phyloP scores from a whole-genome alignment of 2,888 invertebrate genomes.

The Trypoxylon attenuatum region DNA sequence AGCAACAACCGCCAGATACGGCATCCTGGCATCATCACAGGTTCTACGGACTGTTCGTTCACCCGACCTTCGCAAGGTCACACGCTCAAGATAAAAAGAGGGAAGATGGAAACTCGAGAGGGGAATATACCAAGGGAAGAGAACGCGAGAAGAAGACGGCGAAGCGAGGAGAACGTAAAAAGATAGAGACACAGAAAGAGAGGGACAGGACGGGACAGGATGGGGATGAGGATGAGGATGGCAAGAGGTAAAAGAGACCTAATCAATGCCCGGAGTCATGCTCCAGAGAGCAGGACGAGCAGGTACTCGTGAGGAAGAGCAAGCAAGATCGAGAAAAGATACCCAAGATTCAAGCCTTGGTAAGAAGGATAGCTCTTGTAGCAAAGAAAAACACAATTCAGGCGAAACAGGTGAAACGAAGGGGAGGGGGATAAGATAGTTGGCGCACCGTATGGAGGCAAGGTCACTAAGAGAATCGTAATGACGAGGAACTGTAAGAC shows the following conservation, averaged over 20 bases:
- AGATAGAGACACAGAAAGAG: conserved; percentile 45
- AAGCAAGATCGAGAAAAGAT: conserved; percentile 15
- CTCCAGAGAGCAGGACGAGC: conserved; percentile 64
- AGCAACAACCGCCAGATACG: conserved; percentile 27
- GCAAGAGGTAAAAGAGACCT: conserved; percentile 60
- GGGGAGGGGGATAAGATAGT: conserved; percentile 42
- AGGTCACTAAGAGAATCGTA: not conserved
- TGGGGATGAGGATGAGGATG: not conserved
- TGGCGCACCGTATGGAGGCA: conserved; percentile 17
- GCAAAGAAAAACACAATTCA: not conserved
- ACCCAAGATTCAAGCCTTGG: too few species aligned
- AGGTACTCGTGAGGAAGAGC: conserved; percentile 5
- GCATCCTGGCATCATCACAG: too few species aligned
- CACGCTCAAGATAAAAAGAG: conserved; percentile 61
- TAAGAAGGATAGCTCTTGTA: too few species aligned
- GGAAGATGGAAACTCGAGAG: not conserved
- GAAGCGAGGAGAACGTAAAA: too few species aligned
- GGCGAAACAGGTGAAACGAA: not conserved
- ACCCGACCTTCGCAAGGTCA: conserved; percentile 75
- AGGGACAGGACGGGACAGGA: conserved; percentile 37
- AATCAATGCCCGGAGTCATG: conserved; percentile 74
- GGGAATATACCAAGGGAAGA: conserved; percentile 52
- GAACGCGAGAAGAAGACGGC: conserved; percentile 38
- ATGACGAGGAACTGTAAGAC: not conserved
- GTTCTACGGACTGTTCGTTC: conserved; percentile 72